A percentile compares a stretch with the other conserved stretches of the same genome.
These are phyloP conservation scores for Phengaris alcon DNA, from an alignment of 2,888 invertebrate species.

Conservation along the genomic window DNA sequence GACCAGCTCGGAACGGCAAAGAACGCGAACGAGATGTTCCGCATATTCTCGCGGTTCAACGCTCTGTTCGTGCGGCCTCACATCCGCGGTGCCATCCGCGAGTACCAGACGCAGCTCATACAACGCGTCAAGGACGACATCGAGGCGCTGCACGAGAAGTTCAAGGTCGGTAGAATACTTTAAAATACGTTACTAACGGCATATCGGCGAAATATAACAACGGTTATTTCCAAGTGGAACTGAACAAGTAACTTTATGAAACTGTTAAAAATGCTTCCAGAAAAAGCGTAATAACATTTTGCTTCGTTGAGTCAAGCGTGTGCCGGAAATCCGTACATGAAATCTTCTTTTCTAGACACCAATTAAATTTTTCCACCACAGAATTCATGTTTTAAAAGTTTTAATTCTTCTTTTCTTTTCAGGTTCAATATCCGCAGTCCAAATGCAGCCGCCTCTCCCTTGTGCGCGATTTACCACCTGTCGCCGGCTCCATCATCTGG, in stretches of 20 bases:
- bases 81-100: conserved; percentile 98
- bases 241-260: too few relatives aligned
- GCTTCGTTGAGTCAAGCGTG: too few relatives aligned
- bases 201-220: too few relatives aligned
- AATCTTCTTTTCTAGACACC: too few relatives aligned
- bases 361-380: too few relatives aligned
- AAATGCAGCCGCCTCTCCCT: conserved; percentile 95
- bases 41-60: conserved; percentile 98
- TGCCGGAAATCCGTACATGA: too few relatives aligned
- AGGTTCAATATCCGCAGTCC: conserved; percentile 97
- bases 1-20: conserved; percentile 99
- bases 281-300: too few relatives aligned
- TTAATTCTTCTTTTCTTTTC: conserved; percentile 25
- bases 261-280: too few relatives aligned
- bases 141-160: conserved; percentile 97
- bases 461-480: conserved; percentile 96
- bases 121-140: conserved; percentile 99
- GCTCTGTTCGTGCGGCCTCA: conserved; percentile 99
- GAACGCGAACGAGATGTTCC: conserved; percentile 99
- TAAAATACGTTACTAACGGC: too few relatives aligned
- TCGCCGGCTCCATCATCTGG: conserved; percentile 99
- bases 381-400: too few relatives aligned
- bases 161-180: conserved; percentile 83
- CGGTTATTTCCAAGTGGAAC: too few relatives aligned
- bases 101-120: conserved; percentile 99